Evolutionary conservation across 2,888 invertebrate species (phyloP), one percentile per base, ranked within the genome.

Genomic region (Diabrotica balteata): DNA sequence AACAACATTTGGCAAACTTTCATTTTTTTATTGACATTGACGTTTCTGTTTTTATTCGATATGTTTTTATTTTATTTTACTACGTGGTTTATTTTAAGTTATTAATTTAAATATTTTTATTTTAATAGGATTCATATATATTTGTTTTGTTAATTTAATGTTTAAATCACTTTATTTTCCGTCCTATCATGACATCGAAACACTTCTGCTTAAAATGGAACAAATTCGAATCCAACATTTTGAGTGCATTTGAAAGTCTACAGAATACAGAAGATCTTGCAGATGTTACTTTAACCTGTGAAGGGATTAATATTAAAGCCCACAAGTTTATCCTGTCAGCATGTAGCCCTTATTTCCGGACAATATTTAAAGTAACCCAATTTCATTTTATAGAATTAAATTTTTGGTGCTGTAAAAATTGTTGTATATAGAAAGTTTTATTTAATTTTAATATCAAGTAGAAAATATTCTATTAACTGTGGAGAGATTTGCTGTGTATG

Each of bases 191-290:
- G 75, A 70, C 75, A 64, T 77, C 81, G 80, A 90, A 91, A 84
- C 90, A 91, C 82, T 91, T 90, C 82, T 91, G 91, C 85, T 86
- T 91, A 82, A 89, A 90, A 85, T 91, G 91, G 91, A 91, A 90
- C 82, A 90, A 90, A 82, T 91, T 90, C 85, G 90, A 90, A 83
- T 87, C 87, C 67, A 91, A 90, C 78, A 90, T 91, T 79, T 87
- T 90, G 70, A 88, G 88, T 79, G 90, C 90, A 52, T 87, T 91
- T 80, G 90, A 90, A 84, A 90, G 89, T 75, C 84, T 91, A 72
- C 88, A 90, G 80, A 88, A 86, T 76, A 90, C 90, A 9, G 90
- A 91, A 84, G 89, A 90, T 84, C 86, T 91, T 77, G 90, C 90
- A 68, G 91, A 91, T 84, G 91, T 91, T 77, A 91, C 91, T 71